phyloP scores from a whole-genome alignment of 2,888 invertebrate species.

The Himalopsyche kuldschensis region DNA sequence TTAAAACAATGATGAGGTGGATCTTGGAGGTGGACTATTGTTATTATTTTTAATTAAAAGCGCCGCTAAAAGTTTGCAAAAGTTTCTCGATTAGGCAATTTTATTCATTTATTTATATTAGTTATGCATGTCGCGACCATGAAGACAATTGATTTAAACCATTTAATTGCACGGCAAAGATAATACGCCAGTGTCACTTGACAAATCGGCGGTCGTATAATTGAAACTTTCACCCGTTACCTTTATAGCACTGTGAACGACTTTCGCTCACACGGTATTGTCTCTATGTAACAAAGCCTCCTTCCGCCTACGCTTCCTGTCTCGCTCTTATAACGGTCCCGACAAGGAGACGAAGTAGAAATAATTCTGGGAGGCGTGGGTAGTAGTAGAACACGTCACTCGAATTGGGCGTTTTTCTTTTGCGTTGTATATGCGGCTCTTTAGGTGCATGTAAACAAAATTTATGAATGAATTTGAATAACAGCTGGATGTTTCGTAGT shows the following conservation, averaged over 20 bases:
- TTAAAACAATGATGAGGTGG: no score
- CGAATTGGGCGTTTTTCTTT: conserved; percentile 6
- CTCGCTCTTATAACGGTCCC: conserved; percentile 9
- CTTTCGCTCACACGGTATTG: conserved; percentile 8
- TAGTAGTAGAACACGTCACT: conserved; percentile 1
- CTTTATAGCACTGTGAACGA: conserved; percentile 14
- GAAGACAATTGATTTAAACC: neutral
- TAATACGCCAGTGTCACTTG: neutral
- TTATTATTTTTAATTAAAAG: no score
- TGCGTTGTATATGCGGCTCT: neutral
- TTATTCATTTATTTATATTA: neutral
- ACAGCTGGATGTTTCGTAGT: neutral
- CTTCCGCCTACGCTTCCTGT: conserved; percentile 11
- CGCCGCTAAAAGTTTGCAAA: neutral
- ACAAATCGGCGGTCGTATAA: neutral
- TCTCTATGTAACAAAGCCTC: conserved; percentile 17
- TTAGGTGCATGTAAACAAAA: neutral
- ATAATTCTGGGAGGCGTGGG: conserved; percentile 11
- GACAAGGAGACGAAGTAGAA: neutral
- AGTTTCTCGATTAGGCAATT: neutral
- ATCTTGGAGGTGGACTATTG: no score
- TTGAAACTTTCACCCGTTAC: conserved; percentile 13
- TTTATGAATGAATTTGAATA: neutral
- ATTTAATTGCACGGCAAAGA: neutral
- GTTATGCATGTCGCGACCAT: neutral